Base-by-base conservation (phyloP, 2,113 vertebrate species). In the Guaruba guarouba region DNA sequence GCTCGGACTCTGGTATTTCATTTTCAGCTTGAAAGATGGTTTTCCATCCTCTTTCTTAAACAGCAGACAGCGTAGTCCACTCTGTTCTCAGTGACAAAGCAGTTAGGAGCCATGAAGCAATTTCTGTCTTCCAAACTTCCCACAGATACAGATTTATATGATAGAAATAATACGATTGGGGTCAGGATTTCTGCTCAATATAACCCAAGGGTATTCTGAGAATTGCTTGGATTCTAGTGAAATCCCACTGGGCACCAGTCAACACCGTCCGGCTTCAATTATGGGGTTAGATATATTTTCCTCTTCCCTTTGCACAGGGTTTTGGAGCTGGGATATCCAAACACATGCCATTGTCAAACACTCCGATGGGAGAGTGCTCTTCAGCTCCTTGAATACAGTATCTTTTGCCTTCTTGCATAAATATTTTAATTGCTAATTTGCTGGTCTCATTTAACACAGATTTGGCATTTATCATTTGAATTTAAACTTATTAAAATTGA, bases 391-490 rank as follows among this genome's bases (percentile, higher is more conserved):
- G 71, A 61, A 79, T 79, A 57, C 86, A 87, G 3, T 96, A 48
- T 94, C 88, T 96, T 82, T 75, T 89, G 69, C 90, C 71, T 89
- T 86, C 95, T 92, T 95, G 78, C 92, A 90, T 94, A 95, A 97
- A 97, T 97, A 97, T 97, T 97, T 96, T 97, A 96, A 96, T 98
- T 95, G 93, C 92, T 97, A 94, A 97, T 98, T 96, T 96, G 81
- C 93, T 83, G 85, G 71, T 94, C 95, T 92, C 96, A 93, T 96
- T 98, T 98, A 97, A 85, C 96, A 96, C 85, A 85, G 96, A 95
- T 84, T 59, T 82, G 70, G 49, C 76, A 92, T 91, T 96, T 86
- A 79, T 94, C 82, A 94, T 82, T 86, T 95, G 82, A 94, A 93
- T 95, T 92, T 94, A 87, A 92, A 78, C 62, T 96, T 97, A 93